phyloP scores from a whole-genome alignment of 1,140 invertebrate genomes.

The Zaprionus capensis region DNA sequence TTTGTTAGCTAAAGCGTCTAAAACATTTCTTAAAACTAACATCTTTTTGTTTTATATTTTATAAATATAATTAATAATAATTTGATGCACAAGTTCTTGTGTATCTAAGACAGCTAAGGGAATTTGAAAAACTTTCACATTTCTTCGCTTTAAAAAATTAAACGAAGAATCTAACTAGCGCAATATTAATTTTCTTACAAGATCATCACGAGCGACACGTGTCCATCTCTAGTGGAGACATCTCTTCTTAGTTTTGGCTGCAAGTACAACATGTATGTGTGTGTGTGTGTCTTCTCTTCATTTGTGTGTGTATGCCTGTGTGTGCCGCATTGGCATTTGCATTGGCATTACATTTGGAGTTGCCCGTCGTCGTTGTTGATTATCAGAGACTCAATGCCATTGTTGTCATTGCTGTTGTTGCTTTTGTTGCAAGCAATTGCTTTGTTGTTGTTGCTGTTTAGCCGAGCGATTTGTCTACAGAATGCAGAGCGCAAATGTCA shows the following conservation, averaged over 20 bases:
- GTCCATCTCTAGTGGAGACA: slow-evolving; percentile 8
- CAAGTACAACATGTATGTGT: slow-evolving; percentile 23
- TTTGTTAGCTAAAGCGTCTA: no score
- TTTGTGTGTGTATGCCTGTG: slow-evolving; percentile 39
- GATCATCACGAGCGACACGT: neutral
- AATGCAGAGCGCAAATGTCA: slow-evolving; percentile 53
- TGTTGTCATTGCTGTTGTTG: slow-evolving; percentile 62
- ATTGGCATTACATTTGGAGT: slow-evolving; percentile 73
- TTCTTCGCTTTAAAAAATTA: no score
- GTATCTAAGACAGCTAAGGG: neutral
- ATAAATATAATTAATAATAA: no score
- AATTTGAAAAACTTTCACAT: neutral
- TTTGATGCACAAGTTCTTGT: neutral
- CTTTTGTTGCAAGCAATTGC: slow-evolving; percentile 44
- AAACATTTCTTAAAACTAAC: no score
- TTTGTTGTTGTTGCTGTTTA: slow-evolving; percentile 35
- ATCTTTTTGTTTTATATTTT: no score
- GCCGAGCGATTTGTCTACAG: slow-evolving; percentile 75
- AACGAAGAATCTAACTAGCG: no score
- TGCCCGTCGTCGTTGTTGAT: slow-evolving; percentile 59
- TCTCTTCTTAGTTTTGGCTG: slow-evolving; percentile 18
- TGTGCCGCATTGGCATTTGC: slow-evolving; percentile 72
- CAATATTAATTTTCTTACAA: neutral
- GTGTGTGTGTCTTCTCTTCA: slow-evolving; percentile 18
- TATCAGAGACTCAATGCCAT: no score